Evolutionary conservation across 1,140 invertebrate genomes (phyloP).

Genomic region (Drosophila pseudoananassae): DNA sequence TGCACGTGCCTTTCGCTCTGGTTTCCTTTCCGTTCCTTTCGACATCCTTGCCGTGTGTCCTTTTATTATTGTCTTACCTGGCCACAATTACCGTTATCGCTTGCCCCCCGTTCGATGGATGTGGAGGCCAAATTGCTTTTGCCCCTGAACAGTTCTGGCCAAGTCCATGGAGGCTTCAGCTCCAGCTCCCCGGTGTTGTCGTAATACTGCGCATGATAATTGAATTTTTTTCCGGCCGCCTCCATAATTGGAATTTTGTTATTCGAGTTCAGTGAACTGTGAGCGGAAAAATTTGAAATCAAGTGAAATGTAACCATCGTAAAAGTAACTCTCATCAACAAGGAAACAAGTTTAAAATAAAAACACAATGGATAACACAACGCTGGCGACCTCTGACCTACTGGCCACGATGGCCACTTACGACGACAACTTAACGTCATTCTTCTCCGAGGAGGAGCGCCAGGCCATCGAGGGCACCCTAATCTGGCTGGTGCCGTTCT

Average conservation of each 20-base stretch:
- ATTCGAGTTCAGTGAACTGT: conserved; percentile 66
- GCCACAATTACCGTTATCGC: conserved; percentile 67
- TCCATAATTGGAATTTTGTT: conserved; percentile 75
- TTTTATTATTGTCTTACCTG: conserved; percentile 66
- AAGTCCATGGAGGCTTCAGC: conserved; percentile 26
- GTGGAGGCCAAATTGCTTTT: conserved; percentile 57
- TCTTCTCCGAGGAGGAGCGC: conserved; percentile 39
- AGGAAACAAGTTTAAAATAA: background rate
- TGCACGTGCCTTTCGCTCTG: conserved; percentile 29
- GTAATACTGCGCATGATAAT: conserved; percentile 67
- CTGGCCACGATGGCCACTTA: conserved; percentile 16
- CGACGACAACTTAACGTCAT: conserved; percentile 6
- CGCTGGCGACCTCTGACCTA: background rate
- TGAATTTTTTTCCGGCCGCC: conserved; percentile 51
- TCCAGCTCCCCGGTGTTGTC: conserved; percentile 16
- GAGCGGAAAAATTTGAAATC: conserved; percentile 47
- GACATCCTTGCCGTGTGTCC: conserved; percentile 10
- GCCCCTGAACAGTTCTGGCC: conserved; percentile 25
- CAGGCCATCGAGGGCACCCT: conserved; percentile 47
- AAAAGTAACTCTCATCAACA: conserved; percentile 23
- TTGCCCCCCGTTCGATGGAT: conserved; percentile 1
- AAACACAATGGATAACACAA: conserved; percentile 46
- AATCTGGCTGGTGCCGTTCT: conserved; percentile 89
- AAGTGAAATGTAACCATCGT: conserved; percentile 52
- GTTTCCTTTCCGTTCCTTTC: conserved; percentile 3